Evolutionary conservation across 1,140 invertebrate genomes (phyloP).

Genomic region (Aleiodes sp.): DNA sequence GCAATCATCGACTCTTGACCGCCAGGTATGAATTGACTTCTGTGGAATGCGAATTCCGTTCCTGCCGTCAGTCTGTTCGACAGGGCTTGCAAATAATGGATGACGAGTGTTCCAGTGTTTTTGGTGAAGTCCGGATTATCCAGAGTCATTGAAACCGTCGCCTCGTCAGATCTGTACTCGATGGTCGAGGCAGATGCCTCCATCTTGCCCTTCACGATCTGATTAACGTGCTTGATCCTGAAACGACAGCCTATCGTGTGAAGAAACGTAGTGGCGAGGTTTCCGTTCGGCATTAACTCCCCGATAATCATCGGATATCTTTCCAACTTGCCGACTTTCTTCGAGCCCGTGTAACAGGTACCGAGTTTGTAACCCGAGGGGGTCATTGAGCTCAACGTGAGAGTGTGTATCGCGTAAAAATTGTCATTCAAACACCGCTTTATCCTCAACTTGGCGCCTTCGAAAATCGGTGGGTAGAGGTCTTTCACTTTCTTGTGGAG

Average conservation of each 20-base stretch:
- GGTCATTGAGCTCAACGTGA: conserved; percentile 72
- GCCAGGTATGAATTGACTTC: conserved; percentile 72
- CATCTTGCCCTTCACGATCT: conserved; percentile 73
- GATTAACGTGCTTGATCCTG: conserved; percentile 73
- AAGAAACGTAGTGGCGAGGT: conserved; percentile 79
- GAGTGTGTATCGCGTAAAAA: conserved; percentile 78
- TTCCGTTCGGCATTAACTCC: conserved; percentile 79
- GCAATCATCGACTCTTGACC: conserved; percentile 73
- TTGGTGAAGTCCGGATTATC: conserved; percentile 74
- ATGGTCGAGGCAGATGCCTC: conserved; percentile 68
- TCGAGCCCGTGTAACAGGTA: conserved; percentile 78
- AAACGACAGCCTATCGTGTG: conserved; percentile 73
- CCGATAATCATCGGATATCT: conserved; percentile 79
- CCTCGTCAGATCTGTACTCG: conserved; percentile 76
- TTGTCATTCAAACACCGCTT: conserved; percentile 80
- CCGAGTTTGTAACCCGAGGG: conserved; percentile 83
- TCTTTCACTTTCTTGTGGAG: conserved; percentile 64
- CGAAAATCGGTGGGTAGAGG: conserved; percentile 80
- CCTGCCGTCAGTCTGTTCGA: conserved; percentile 74
- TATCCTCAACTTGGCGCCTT: conserved; percentile 78
- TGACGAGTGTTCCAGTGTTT: conserved; percentile 72
- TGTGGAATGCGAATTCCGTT: conserved; percentile 78
- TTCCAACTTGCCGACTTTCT: conserved; percentile 68
- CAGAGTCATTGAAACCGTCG: conserved; percentile 72
- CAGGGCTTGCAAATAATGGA: conserved; percentile 77